Conservation (phyloP, 2,113 vertebrate species). For the Spea multiplicata region DNA sequence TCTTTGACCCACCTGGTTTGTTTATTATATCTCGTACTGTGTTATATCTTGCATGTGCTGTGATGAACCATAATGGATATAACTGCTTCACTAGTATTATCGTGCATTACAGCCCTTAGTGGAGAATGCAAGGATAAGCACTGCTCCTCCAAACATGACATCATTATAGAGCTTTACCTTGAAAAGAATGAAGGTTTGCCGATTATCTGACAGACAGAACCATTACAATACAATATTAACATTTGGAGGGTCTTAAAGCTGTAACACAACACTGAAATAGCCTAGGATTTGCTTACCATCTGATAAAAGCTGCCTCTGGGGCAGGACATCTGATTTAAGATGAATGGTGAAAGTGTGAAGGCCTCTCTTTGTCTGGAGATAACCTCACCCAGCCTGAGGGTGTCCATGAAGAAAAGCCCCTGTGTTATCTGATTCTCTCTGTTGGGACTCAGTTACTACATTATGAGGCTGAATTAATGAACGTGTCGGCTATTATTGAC, state of each 20-base stretch:
- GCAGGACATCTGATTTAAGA: conserved; percentile 18
- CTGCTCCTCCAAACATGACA: neutral
- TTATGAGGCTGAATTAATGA: conserved; percentile 19
- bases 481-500: conserved; percentile 17
- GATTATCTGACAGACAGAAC: neutral
- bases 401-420: conserved; percentile 6
- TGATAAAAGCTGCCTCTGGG: conserved; percentile 33
- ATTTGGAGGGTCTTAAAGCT: neutral
- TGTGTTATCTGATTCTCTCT: conserved; percentile 9
- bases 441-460: conserved; percentile 3
- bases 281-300: conserved; percentile 27
- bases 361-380: conserved; percentile 23
- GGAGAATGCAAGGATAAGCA: too few species aligned
- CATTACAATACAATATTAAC: neutral
- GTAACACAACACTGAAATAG: neutral
- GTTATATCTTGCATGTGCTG: too few species aligned
- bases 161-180: neutral
- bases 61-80: too few species aligned
- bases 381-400: conserved; percentile 28
- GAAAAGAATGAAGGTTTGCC: neutral
- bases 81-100: too few species aligned
- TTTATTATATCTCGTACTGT: too few species aligned
- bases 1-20: too few species aligned
- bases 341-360: conserved; percentile 22
- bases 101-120: too few species aligned